phyloP scores from a whole-genome alignment of 2,797 vertebrate species.

The Rhinatrema bivittatum region DNA sequence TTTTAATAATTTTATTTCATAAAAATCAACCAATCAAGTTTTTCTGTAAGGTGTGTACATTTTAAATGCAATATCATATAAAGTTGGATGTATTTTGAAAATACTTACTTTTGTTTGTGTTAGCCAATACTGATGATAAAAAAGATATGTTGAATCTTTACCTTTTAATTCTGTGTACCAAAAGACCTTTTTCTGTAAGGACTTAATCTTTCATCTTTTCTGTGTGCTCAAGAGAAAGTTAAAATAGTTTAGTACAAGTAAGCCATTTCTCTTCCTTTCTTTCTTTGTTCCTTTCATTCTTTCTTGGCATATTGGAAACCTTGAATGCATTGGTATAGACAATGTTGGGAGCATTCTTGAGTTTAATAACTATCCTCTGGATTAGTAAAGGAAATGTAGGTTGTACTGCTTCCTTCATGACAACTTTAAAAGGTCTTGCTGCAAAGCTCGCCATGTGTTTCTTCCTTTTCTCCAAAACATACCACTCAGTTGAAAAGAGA shows the following conservation, averaged over 20 bases:
- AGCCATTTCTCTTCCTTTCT: slow-evolving; percentile 26
- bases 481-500: slow-evolving; percentile 67
- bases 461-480: slow-evolving; percentile 63
- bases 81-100: slow-evolving; percentile 15
- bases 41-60: slow-evolving; percentile 31
- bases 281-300: neutral
- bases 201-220: slow-evolving; percentile 58
- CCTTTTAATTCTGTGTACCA: too few species aligned
- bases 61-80: slow-evolving; percentile 38
- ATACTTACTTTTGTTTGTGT: slow-evolving; percentile 29
- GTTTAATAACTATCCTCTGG: slow-evolving; percentile 56
- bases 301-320: slow-evolving; percentile 36
- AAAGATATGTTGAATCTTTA: slow-evolving; percentile 51
- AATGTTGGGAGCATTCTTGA: slow-evolving; percentile 39
- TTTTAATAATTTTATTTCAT: too few species aligned
- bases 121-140: slow-evolving; percentile 47
- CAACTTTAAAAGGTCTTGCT: slow-evolving; percentile 77
- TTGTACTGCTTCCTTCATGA: slow-evolving; percentile 74
- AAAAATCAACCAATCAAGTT: slow-evolving; percentile 40
- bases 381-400: slow-evolving; percentile 70
- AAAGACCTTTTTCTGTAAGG: slow-evolving; percentile 46
- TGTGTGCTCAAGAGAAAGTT: slow-evolving; percentile 53
- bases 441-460: slow-evolving; percentile 70
- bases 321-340: slow-evolving; percentile 34
- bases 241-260: slow-evolving; percentile 45